Evolutionary conservation across 2,113 vertebrate species (phyloP).

Genomic region (Ptilonorhynchus violaceus): DNA sequence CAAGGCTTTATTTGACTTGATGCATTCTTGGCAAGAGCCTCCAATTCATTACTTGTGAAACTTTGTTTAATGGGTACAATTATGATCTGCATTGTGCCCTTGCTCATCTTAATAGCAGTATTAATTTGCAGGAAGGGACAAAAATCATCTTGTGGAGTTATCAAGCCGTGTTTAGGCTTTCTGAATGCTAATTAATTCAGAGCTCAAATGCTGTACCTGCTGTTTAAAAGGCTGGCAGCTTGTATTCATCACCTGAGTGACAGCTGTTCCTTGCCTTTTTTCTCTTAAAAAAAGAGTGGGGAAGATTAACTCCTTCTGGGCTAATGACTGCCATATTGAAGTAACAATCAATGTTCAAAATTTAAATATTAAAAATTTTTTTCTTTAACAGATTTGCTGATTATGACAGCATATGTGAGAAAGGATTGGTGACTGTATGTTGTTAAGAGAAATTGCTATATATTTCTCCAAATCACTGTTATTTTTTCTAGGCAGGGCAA

Average conservation of each 20-base stretch:
- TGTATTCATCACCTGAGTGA: constrained; percentile 78
- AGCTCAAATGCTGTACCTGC: constrained; percentile 69
- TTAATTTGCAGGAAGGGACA: constrained; percentile 63
- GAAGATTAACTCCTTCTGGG: constrained; percentile 64
- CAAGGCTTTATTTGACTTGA: not conserved
- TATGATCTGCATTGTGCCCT: constrained; percentile 28
- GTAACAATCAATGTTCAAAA: not conserved
- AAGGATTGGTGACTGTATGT: not conserved
- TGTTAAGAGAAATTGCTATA: not conserved
- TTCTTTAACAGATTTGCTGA: not conserved
- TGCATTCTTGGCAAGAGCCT: constrained; percentile 2
- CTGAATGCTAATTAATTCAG: constrained; percentile 78
- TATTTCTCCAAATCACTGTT: not conserved
- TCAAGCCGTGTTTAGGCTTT: constrained; percentile 51
- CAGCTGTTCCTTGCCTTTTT: constrained; percentile 73
- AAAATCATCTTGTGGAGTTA: constrained; percentile 57
- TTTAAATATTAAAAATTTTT: not conserved
- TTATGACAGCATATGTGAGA: not conserved
- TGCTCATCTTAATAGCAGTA: constrained; percentile 54
- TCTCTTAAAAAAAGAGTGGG: constrained; percentile 44
- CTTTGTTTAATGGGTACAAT: constrained; percentile 42
- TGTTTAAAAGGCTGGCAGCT: constrained; percentile 73
- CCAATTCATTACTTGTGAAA: constrained; percentile 18
- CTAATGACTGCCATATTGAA: constrained; percentile 35
- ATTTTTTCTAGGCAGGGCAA: not conserved